Evolutionary conservation across 2,797 vertebrate genomes (phyloP).

Genomic region (Garrulus glandarius): DNA sequence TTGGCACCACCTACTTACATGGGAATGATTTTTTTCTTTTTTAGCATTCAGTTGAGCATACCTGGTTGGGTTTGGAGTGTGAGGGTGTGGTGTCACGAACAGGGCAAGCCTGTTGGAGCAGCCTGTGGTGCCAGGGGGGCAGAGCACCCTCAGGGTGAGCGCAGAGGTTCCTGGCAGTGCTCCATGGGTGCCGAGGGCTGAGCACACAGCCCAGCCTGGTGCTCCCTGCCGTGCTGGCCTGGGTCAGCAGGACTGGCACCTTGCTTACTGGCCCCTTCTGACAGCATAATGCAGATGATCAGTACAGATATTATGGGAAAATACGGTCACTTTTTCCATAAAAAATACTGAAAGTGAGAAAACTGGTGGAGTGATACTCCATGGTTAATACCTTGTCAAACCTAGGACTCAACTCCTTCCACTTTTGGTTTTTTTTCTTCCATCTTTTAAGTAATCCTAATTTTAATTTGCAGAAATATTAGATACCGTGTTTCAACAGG

Average conservation of each 20-base stretch:
- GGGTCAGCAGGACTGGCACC: not conserved
- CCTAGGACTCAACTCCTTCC: not conserved
- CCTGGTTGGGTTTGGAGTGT: not conserved
- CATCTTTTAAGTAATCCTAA: not conserved
- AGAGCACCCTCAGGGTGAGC: not conserved
- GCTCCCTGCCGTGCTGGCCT: not conserved
- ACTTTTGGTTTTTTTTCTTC: not conserved
- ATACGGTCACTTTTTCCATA: not conserved
- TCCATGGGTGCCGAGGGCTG: too few relatives aligned
- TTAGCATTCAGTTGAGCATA: rapidly evolving
- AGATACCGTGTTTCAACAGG: not conserved
- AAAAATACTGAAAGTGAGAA: not conserved
- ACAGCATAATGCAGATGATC: too few relatives aligned
- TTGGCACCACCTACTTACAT: rapidly evolving
- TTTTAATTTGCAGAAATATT: not conserved
- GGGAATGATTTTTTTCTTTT: rapidly evolving
- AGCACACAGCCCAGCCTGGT: not conserved
- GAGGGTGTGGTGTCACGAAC: not conserved
- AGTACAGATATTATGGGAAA: not conserved
- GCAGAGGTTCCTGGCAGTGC: not conserved
- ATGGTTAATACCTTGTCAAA: not conserved
- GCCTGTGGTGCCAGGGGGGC: not conserved
- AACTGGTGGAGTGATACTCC: not conserved
- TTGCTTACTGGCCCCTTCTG: not conserved
- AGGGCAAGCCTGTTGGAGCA: not conserved